Conservation (phyloP, 2,113 vertebrate genomes). For the Carassius auratus region DNA sequence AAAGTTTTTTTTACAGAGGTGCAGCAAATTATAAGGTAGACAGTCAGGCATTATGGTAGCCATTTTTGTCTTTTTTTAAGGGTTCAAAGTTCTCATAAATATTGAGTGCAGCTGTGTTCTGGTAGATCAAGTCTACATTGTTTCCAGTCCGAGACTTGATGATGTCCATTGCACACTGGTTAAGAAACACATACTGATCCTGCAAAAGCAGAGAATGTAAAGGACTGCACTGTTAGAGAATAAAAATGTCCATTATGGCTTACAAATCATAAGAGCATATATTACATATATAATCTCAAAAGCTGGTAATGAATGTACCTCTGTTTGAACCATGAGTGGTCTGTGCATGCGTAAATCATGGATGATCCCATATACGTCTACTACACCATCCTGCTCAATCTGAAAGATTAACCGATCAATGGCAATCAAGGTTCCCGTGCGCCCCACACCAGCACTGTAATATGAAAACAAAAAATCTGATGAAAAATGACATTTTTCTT, state of each 20-base stretch:
- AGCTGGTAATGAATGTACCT: constrained; percentile 74
- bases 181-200: constrained; percentile 95
- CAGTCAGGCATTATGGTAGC: constrained; percentile 30
- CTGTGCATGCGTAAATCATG: constrained; percentile 92
- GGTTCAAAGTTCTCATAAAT: constrained; percentile 88
- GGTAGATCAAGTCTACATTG: constrained; percentile 90
- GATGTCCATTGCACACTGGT: constrained; percentile 91
- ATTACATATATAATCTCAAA: background rate
- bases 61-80: constrained; percentile 49
- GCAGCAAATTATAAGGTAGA: background rate
- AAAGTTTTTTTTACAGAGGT: background rate
- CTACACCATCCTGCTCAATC: constrained; percentile 85
- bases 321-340: constrained; percentile 94
- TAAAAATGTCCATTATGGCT: background rate
- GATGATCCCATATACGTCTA: constrained; percentile 87
- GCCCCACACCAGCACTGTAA: constrained; percentile 90
- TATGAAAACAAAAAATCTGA: background rate
- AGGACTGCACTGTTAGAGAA: background rate
- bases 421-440: constrained; percentile 93
- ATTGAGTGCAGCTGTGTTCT: constrained; percentile 83
- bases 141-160: constrained; percentile 86
- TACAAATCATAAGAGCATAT: background rate
- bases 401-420: constrained; percentile 91
- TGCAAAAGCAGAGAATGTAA: constrained; percentile 62
- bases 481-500: background rate